phyloP scores from a whole-genome alignment of 2,113 vertebrate species.

The Etheostoma spectabile region DNA sequence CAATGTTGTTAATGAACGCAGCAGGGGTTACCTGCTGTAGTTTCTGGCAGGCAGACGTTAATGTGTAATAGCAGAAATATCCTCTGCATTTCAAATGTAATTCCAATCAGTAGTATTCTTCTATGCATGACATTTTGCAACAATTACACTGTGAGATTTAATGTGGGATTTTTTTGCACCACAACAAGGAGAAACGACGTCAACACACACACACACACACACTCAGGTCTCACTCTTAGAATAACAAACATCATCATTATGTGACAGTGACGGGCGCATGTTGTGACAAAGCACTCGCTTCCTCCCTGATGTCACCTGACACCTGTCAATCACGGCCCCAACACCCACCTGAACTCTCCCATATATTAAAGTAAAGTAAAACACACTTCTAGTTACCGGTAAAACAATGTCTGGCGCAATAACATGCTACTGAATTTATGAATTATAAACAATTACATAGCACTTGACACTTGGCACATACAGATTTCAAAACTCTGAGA shows the following conservation, averaged over 20 bases:
- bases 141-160: neutral
- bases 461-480: no score
- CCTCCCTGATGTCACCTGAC: conserved; percentile 60
- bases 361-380: neutral
- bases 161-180: conserved; percentile 26
- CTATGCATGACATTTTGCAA: neutral
- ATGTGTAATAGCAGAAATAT: neutral
- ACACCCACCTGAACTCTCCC: conserved; percentile 18
- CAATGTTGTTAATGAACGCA: neutral
- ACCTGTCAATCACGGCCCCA: conserved; percentile 65
- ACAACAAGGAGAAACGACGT: conserved; percentile 4
- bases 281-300: conserved; percentile 58
- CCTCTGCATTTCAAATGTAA: neutral
- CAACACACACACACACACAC: neutral
- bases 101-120: neutral
- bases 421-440: no score
- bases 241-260: conserved; percentile 55
- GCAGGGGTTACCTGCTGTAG: neutral
- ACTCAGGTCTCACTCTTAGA: conserved; percentile 24
- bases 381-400: neutral
- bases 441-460: no score
- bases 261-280: conserved; percentile 41
- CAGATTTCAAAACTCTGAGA: no score
- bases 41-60: neutral
- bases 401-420: neutral